A percentile compares a stretch with the other conserved stretches of the same genome.
phyloP scores from a whole-genome alignment of 2,888 invertebrate species.

The Lasius platythorax region DNA sequence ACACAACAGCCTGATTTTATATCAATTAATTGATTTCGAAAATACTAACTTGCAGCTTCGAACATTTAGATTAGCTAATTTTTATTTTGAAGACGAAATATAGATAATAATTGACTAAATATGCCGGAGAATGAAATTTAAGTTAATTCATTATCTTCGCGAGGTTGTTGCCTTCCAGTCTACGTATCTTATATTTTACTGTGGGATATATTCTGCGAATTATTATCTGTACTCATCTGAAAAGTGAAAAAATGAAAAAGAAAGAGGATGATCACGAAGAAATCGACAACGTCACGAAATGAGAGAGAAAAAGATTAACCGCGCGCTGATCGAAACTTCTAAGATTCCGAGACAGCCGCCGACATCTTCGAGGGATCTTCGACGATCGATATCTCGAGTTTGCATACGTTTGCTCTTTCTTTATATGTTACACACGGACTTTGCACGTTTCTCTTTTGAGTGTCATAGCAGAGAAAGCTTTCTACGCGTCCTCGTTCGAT shows the following conservation, averaged over 20 bases:
- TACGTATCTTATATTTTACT: neutral
- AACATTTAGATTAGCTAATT: neutral
- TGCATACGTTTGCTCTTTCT: slow-evolving; percentile 23
- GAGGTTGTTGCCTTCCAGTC: neutral
- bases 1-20: neutral
- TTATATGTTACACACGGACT: slow-evolving; percentile 41
- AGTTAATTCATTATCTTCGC: slow-evolving; percentile 1
- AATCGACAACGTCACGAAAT: neutral
- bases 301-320: neutral
- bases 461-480: slow-evolving; percentile 63
- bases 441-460: slow-evolving; percentile 69
- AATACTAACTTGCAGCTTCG: neutral
- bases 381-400: slow-evolving; percentile 23
- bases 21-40: neutral
- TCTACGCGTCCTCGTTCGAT: slow-evolving; percentile 36
- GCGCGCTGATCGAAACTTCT: slow-evolving; percentile 1
- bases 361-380: slow-evolving; percentile 1
- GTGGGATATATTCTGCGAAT: neutral
- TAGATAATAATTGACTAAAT: slow-evolving; percentile 3
- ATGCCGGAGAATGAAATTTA: neutral
- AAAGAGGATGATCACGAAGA: neutral
- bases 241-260: neutral
- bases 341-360: neutral
- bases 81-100: neutral
- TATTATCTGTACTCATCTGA: neutral